These are phyloP conservation scores for Trichopria drosophilae DNA, from an alignment of 2,888 invertebrate species.

Conservation along the genomic window DNA sequence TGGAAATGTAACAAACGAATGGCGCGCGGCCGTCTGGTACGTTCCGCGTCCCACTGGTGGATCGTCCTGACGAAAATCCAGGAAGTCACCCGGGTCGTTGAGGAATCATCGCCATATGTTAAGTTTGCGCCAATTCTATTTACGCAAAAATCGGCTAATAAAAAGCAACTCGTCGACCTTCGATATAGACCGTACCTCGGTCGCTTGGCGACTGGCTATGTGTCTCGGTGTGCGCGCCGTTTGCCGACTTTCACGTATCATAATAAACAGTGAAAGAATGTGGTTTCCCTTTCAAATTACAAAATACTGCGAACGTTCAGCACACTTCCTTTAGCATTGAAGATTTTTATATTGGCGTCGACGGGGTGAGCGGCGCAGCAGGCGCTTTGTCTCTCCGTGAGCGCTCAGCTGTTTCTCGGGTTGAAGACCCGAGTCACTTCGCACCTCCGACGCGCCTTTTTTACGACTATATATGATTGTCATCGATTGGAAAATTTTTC, in stretches of 20 bases:
- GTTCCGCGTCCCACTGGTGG: too few relatives aligned
- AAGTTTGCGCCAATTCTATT: slow-evolving; percentile 34
- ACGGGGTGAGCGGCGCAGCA: too few relatives aligned
- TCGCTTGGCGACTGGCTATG: slow-evolving; percentile 26
- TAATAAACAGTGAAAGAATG: slow-evolving; percentile 57
- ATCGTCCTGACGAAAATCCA: too few relatives aligned
- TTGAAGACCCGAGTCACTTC: too few relatives aligned
- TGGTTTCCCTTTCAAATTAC: slow-evolving; percentile 58
- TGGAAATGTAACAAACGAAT: too few relatives aligned
- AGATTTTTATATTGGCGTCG: slow-evolving; percentile 31
- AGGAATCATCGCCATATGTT: slow-evolving; percentile 47
- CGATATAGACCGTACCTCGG: slow-evolving; percentile 46
- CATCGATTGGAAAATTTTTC: too few relatives aligned
- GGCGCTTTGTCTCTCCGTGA: too few relatives aligned
- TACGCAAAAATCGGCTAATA: slow-evolving; percentile 48
- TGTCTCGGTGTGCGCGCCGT: slow-evolving; percentile 35
- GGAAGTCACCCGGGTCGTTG: too few relatives aligned
- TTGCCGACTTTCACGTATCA: slow-evolving; percentile 57
- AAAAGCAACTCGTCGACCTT: slow-evolving; percentile 53
- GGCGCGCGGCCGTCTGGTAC: too few relatives aligned
- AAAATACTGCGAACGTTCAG: slow-evolving; percentile 48
- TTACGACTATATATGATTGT: too few relatives aligned
- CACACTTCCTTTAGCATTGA: slow-evolving; percentile 43
- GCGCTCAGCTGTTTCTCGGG: too few relatives aligned
- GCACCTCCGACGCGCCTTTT: too few relatives aligned